Evolutionary conservation across 2,797 vertebrate species (phyloP).

Genomic region (Sebastes kiyomatsui): DNA sequence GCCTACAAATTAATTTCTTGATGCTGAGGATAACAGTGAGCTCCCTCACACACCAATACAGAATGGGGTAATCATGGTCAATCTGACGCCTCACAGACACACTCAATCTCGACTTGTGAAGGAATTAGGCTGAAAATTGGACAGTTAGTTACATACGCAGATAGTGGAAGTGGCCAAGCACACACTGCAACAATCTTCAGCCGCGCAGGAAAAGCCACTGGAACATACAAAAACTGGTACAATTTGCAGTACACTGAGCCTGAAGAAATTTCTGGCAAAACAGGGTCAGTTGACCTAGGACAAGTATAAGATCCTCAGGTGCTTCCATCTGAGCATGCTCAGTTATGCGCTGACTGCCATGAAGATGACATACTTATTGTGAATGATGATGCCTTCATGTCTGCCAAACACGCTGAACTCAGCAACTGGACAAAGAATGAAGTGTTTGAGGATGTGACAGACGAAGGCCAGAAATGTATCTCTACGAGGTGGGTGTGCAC

Average conservation of each 20-base stretch:
- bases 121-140: too few relatives aligned
- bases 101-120: too few relatives aligned
- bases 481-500: neutral
- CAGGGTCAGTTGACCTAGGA: neutral
- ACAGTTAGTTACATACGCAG: too few relatives aligned
- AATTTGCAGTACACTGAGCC: too few relatives aligned
- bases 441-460: neutral
- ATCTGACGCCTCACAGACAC: neutral
- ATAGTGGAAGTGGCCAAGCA: too few relatives aligned
- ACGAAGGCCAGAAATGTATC: constrained; percentile 22
- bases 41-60: neutral
- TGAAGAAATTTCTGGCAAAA: too few relatives aligned
- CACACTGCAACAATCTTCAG: too few relatives aligned
- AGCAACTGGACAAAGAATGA: constrained; percentile 29
- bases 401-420: neutral
- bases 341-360: neutral
- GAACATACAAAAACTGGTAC: too few relatives aligned
- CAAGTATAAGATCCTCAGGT: neutral
- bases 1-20: neutral
- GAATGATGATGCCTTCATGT: neutral
- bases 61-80: neutral
- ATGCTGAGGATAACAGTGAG: too few relatives aligned
- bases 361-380: neutral
- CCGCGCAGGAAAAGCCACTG: too few relatives aligned
- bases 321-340: neutral